Evolutionary conservation across 1,140 invertebrate species (phyloP), one percentile per base, ranked within the genome.

Genomic region (Mya arenaria): DNA sequence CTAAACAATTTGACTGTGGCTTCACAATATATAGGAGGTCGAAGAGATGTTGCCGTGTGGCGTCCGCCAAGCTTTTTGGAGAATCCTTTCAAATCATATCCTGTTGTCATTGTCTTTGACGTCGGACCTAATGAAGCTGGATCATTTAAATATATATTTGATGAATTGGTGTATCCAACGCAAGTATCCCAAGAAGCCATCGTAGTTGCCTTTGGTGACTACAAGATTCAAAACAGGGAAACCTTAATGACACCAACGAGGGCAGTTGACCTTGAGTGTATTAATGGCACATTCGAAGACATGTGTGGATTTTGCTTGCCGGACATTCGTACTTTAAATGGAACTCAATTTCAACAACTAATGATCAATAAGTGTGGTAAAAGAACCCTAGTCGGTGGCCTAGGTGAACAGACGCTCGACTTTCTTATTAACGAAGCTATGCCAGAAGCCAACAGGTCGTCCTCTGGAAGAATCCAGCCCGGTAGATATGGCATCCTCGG

Each of bases 61-160:
- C 32, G 55, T 30, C 75, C 75, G 23, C 75, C 75, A 52, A 79
- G 75, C 44, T 79, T 68, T 69, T 8, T 39, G 17, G 75, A 79
- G 69, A 79, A 79, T 37, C 56, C 25, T 17, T 79, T 58, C 69
- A 79, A 79, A 60, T 58, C 30, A 28, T 79, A 79, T 32, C 63
- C 75, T 2, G 44, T 37, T 1, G 17, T 79, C 5, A 19, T 79
- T n/a, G 63, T 39, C 17, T 79, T 79, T 19, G 75, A 79, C 44
- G 30, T 68, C 4, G 58, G 17, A 34, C n/a, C 63, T 6, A 34
- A 52, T 2, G 3, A 23, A 15, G 23, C 63, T 17, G 41, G 8
- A 39, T 69, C 44, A 37, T 25, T 56, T 0, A 58, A 55, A n/a
- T 28, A 17, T 13, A 48, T 25, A 19, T 8, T 79, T 4, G 75